phyloP scores from a whole-genome alignment of 2,797 vertebrate genomes.

The Diglossa cyanea region DNA sequence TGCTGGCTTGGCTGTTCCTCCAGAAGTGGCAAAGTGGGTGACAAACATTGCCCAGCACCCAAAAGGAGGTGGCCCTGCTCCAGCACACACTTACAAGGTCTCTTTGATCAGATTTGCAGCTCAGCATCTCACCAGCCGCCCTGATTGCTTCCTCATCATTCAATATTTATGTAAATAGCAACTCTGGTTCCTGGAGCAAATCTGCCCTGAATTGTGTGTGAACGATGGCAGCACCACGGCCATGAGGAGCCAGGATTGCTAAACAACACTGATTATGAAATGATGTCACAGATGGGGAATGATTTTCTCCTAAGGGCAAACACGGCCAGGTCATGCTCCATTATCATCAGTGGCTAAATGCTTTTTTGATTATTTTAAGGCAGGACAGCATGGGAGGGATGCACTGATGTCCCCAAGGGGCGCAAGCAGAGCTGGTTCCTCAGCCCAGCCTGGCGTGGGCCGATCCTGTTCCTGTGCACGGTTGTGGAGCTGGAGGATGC shows the following conservation, averaged over 20 bases:
- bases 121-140: neutral
- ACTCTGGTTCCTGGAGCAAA: neutral
- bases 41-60: neutral
- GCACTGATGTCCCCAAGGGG: fast-evolving
- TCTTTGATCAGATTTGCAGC: neutral
- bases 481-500: neutral
- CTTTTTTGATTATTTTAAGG: neutral
- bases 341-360: neutral
- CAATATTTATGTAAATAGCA: constrained; percentile 7
- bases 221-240: neutral
- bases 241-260: neutral
- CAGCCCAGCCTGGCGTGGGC: neutral
- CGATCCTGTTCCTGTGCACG: neutral
- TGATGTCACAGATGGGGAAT: constrained; percentile 21
- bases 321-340: neutral
- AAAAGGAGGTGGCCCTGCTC: neutral
- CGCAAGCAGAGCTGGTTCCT: neutral
- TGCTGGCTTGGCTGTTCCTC: neutral
- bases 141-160: constrained; percentile 2
- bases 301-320: neutral
- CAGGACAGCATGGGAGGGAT: neutral
- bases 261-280: neutral
- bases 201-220: neutral
- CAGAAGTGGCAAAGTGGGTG: neutral
- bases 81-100: neutral